Evolutionary conservation across 2,888 invertebrate genomes (phyloP).

Genomic region (Nomada ferruginata): DNA sequence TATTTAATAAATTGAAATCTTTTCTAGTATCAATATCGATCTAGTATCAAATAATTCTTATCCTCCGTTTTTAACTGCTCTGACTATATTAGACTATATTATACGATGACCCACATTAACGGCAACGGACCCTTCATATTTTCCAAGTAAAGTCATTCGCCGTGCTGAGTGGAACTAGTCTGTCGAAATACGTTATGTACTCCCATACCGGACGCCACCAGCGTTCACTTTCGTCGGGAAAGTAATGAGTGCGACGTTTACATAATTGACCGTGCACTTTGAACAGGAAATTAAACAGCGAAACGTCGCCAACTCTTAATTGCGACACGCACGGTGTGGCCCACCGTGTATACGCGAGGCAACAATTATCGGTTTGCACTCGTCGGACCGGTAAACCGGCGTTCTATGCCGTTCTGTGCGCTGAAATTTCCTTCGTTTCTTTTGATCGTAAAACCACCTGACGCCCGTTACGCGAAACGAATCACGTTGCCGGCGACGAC

Average conservation of each 20-base stretch:
- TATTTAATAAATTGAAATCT: too few species aligned
- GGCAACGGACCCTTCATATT: too few species aligned
- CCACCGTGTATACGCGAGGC: neutral
- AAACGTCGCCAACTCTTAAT: conserved; percentile 11
- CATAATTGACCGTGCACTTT: conserved; percentile 21
- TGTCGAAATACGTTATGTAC: neutral
- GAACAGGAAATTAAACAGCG: conserved; percentile 28
- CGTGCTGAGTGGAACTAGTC: neutral
- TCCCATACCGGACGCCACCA: neutral
- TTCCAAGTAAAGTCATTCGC: neutral
- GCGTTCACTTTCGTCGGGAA: conserved; percentile 28
- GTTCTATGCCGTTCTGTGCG: neutral
- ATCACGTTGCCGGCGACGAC: conserved; percentile 1
- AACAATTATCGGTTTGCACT: conserved; percentile 43
- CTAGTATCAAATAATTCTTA: too few species aligned
- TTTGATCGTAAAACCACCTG: conserved; percentile 1
- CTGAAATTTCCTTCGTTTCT: conserved; percentile 9
- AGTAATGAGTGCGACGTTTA: conserved; percentile 14
- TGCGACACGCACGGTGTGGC: neutral
- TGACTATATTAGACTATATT: too few species aligned
- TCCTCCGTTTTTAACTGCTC: too few species aligned
- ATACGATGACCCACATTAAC: too few species aligned
- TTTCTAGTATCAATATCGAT: too few species aligned
- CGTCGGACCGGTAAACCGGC: conserved; percentile 7
- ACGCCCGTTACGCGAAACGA: conserved; percentile 32